Conservation (phyloP, 2,797 vertebrate genomes). For the Parauchenoglanis punctatus region DNA sequence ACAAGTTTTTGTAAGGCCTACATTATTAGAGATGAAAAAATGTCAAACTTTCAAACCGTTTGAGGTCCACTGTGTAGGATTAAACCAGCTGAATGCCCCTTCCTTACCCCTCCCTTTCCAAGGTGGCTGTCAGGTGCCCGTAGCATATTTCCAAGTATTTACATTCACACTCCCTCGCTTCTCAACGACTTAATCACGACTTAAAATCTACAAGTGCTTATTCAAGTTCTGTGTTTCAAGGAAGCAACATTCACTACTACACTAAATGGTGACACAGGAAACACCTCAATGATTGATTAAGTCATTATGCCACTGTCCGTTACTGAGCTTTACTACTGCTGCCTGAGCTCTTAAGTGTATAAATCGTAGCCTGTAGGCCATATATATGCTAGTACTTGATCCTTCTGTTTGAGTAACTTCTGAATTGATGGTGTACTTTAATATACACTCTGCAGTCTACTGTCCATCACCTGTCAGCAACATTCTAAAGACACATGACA, state of each 20-base stretch:
- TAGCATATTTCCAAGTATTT: no score
- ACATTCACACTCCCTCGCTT: no score
- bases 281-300: conserved; percentile 2
- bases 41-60: background rate
- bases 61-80: no score
- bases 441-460: background rate
- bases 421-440: background rate
- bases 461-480: background rate
- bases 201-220: background rate
- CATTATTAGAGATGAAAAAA: background rate
- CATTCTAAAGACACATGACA: background rate
- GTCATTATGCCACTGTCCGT: background rate
- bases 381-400: background rate
- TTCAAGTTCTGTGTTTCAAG: background rate
- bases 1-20: background rate
- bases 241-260: background rate
- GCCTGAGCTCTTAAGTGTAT: conserved; percentile 2
- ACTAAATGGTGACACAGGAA: background rate
- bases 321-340: background rate
- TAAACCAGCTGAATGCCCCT: no score
- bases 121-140: no score
- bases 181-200: no score
- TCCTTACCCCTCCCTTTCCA: no score
- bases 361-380: background rate
- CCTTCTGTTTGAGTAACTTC: background rate